These are phyloP conservation scores for Drosophila pseudotakahashii DNA, from an alignment of 2,888 invertebrate species.

Conservation along the genomic window DNA sequence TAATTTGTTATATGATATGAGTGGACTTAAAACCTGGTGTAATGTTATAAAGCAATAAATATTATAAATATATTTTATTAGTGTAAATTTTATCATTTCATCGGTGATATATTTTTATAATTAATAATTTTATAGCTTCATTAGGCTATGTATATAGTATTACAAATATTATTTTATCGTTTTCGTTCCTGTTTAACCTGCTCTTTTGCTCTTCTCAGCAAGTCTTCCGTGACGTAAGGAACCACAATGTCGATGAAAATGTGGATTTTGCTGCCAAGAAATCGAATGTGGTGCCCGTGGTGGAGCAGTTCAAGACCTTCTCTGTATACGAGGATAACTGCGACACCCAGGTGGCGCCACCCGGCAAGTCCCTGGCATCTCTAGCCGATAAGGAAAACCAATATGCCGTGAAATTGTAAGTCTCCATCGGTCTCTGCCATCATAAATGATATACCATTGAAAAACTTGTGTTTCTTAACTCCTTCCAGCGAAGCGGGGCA, in stretches of 20 bases:
- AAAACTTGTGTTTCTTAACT: conserved; percentile 2
- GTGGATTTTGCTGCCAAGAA: conserved; percentile 73
- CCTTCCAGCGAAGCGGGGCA: conserved; percentile 2
- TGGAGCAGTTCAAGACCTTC: conserved; percentile 90
- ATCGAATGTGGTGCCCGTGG: conserved; percentile 84
- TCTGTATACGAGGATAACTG: conserved; percentile 89
- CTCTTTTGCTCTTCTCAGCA: conserved; percentile 33
- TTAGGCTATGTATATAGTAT: too few relatives aligned
- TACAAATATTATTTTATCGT: too few relatives aligned
- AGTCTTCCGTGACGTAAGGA: conserved; percentile 76
- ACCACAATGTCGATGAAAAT: conserved; percentile 60
- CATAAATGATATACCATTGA: too few relatives aligned
- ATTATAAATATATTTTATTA: too few relatives aligned
- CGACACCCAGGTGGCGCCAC: conserved; percentile 59
- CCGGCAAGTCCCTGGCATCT: conserved; percentile 41
- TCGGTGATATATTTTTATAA: too few relatives aligned
- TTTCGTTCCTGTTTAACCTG: too few relatives aligned
- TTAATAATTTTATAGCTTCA: too few relatives aligned
- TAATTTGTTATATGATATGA: too few relatives aligned
- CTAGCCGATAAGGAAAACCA: conserved; percentile 69
- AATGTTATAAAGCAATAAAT: too few relatives aligned
- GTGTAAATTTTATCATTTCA: too few relatives aligned
- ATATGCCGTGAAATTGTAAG: conserved; percentile 49
- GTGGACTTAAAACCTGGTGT: too few relatives aligned
- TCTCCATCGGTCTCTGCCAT: conserved; percentile 1